phyloP scores from a whole-genome alignment of 2,113 vertebrate genomes.

The Silurus glanis region DNA sequence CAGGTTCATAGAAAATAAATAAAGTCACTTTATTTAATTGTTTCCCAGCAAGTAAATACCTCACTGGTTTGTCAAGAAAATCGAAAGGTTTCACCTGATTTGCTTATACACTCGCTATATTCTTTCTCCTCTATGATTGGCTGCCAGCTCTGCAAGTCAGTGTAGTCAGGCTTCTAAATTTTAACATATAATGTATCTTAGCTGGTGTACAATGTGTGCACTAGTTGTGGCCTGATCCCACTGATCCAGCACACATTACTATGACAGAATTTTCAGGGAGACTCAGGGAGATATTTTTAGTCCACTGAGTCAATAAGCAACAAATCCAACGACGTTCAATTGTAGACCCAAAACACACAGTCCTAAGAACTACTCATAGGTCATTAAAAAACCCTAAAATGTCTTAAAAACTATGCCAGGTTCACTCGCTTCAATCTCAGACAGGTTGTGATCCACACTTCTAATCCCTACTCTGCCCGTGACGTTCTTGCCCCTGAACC shows the following conservation, averaged over 20 bases:
- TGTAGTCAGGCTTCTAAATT: background rate
- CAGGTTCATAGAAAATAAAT: background rate
- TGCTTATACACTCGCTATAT: background rate
- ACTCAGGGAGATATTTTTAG: background rate
- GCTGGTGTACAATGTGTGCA: background rate
- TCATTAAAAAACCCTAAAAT: background rate
- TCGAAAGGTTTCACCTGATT: background rate
- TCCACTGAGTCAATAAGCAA: background rate
- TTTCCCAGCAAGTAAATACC: background rate
- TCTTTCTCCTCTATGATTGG: background rate
- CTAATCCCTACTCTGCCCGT: slow-evolving; percentile 32
- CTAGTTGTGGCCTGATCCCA: background rate
- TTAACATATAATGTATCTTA: background rate
- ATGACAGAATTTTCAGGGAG: background rate
- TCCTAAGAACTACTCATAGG: background rate
- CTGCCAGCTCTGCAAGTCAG: background rate
- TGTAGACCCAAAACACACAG: background rate
- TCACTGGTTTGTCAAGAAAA: background rate
- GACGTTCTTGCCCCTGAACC: slow-evolving; percentile 16
- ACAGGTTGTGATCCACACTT: slow-evolving; percentile 26
- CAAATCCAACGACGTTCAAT: too few species aligned
- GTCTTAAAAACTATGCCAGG: background rate
- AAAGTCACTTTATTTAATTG: background rate
- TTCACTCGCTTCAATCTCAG: background rate
- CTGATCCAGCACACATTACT: background rate